Evolutionary conservation across 2,888 invertebrate species (phyloP), one percentile per base, ranked within the genome.

Genomic region (Brenthis daphne): DNA sequence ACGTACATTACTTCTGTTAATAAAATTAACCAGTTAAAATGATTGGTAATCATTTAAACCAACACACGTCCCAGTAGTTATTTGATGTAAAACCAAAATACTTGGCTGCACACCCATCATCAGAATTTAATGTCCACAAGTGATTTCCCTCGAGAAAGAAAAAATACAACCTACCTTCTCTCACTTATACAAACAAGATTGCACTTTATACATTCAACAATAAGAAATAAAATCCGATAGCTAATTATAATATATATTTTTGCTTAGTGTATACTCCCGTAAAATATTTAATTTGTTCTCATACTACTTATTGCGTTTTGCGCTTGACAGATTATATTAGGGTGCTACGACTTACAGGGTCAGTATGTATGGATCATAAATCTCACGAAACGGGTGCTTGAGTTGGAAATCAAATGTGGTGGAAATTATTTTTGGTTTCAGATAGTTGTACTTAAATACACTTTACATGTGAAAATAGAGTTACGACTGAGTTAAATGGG

Each of bases 281-380:
- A 79, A 85, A 88, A 87, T 88, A 88, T 88, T 88, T 86, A 87
- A 86, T 87, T 84, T 80, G 76, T 83, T 79, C 83, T 77, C 82
- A 78, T 77, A 82, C 75, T 79, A 74, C 83, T 85, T 85, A 86
- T 85, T 85, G 80, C 82, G 81, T 64, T 84, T 83, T 83, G 80
- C 81, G 84, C 77, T 85, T 85, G 84, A 86, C 85, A 84, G 84
- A 87, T 85, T 83, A 83, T 80, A 81, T 83, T 79, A 79, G 67
- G 61, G 51, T 47, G 55, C 61, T 67, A 67, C 53, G 63, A 53
- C 37, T 33, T 63, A 37, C 54, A 48, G 53, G 53, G 61, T 43
- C 33, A 51, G 50, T 57, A 24, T 57, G 58, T 66, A 50, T 53
- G 20, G 37, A 20, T 53, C 53, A 51, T 63, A 51, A 37, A 43